Percentiles rank a stretch among this genome's conserved stretches.
Evolutionary conservation across 2,888 invertebrate genomes (phyloP).

Genomic region (Masnerella sp.): DNA sequence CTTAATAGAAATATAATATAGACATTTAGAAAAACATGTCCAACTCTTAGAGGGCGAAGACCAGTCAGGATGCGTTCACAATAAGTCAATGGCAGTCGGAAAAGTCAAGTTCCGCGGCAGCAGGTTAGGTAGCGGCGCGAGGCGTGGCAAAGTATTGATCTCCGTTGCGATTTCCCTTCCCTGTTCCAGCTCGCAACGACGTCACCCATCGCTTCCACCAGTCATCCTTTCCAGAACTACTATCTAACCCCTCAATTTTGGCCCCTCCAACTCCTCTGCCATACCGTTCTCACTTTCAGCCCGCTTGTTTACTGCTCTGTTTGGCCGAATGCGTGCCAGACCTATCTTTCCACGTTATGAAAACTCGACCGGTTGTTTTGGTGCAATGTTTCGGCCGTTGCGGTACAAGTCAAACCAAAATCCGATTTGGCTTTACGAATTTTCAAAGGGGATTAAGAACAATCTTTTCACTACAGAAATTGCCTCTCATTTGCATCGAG

Average conservation of each 20-base stretch:
- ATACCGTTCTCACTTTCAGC: slow-evolving; percentile 41
- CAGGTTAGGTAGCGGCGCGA: slow-evolving; percentile 70
- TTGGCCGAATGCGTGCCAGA: neutral
- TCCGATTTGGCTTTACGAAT: no score
- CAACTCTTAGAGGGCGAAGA: no score
- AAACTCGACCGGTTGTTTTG: neutral
- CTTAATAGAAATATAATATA: no score
- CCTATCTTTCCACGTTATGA: neutral
- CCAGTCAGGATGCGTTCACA: no score
- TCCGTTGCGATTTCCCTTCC: slow-evolving; percentile 70
- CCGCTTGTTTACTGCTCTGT: slow-evolving; percentile 27
- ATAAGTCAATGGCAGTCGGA: slow-evolving; percentile 52
- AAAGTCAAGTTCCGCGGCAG: slow-evolving; percentile 67
- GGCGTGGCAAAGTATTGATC: slow-evolving; percentile 77
- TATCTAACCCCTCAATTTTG: slow-evolving; percentile 45
- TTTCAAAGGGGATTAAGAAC: no score
- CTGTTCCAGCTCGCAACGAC: slow-evolving; percentile 67
- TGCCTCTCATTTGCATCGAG: no score
- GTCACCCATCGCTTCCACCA: slow-evolving; percentile 70
- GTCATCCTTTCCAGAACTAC: slow-evolving; percentile 56
- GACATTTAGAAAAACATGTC: no score
- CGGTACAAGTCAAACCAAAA: no score
- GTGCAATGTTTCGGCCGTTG: no score
- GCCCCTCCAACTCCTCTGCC: slow-evolving; percentile 33
- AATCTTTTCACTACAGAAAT: no score